Base-by-base conservation (phyloP, 2,888 invertebrate genomes). In the Yponomeuta cagnagella region DNA sequence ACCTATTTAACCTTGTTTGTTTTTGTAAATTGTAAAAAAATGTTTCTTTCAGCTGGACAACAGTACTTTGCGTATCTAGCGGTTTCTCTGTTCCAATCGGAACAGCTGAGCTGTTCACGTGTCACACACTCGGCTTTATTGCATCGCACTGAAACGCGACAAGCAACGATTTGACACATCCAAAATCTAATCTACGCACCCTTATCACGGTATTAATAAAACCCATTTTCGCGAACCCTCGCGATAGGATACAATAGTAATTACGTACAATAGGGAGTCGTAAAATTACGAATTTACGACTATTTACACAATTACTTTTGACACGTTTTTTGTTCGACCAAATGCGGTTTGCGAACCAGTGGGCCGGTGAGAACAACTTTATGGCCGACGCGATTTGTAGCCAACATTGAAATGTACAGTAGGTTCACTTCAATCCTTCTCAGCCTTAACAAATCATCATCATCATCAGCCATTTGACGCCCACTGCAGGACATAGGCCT, bases 211-310 rank as follows among this genome's bases (percentile, higher is more conserved):
- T 15, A 10, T 23, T 43, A 67, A 67, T 67, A 67, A 67, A 31
- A 43, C 6, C 37, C 10, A 31, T 67, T 67, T 43, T 67, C 37
- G 12, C 67, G 10, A 10, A 1, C 31, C 67, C 23, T 5, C 12
- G n/a, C 12, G 43, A 37, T 37, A 15, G n/a, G 33, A 8, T 15
- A 10, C 3, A 15, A 37, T 37, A 10, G n/a, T 10, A 33, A 37
- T 37, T 6, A 37, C 31, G 10, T 12, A 69, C 69, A 69, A 69
- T 33, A 33, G 58, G 15, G 31, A 12, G 33, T 63, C 31, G 37
- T 69, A 69, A 69, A 69, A 69, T 69, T 33, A 63, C 69, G 33
- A 69, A 31, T 69, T 69, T 69, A 69, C 43, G 69, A 69, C 33
- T 69, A 63, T 69, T 69, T 58, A 69, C 69, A 63, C 69, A 69